phyloP scores from a whole-genome alignment of 2,797 vertebrate species.

The Hyperoplus lanceolatus region DNA sequence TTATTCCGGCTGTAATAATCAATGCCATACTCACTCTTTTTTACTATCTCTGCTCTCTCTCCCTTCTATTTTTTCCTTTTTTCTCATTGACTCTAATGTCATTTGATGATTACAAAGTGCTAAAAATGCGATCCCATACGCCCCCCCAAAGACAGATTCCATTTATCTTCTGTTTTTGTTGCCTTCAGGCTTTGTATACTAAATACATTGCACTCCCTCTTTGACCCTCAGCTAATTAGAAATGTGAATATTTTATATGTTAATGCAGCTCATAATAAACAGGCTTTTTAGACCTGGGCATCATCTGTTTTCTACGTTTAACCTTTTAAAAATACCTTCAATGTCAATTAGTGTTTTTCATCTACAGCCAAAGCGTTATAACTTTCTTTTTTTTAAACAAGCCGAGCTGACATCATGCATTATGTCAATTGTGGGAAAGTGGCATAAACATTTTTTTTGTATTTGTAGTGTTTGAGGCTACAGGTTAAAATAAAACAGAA shows the following conservation, averaged over 20 bases:
- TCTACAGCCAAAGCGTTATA: neutral
- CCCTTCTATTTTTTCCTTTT: neutral
- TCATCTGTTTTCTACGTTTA: constrained; percentile 10
- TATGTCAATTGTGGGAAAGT: neutral
- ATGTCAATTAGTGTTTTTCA: neutral
- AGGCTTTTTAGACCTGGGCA: constrained; percentile 35
- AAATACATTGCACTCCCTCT: neutral
- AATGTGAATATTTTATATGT: constrained; percentile 55
- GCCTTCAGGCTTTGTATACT: constrained; percentile 4
- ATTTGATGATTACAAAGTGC: constrained; percentile 47
- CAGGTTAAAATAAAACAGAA: neutral
- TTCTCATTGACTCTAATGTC: constrained; percentile 10
- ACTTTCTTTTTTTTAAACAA: neutral
- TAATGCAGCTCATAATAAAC: constrained; percentile 59
- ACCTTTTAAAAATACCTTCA: neutral
- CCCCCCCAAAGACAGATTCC: neutral
- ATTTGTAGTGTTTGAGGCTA: neutral
- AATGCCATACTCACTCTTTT: constrained; percentile 34
- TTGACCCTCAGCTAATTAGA: constrained; percentile 21
- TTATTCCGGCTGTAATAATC: constrained; percentile 38
- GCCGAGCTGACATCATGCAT: neutral
- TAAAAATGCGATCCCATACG: constrained; percentile 36
- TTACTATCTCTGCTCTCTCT: neutral
- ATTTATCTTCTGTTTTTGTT: neutral
- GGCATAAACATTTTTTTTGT: neutral